These are phyloP conservation scores for Forficula auricularia DNA, from an alignment of 1,140 invertebrate genomes.

Conservation along the genomic window DNA sequence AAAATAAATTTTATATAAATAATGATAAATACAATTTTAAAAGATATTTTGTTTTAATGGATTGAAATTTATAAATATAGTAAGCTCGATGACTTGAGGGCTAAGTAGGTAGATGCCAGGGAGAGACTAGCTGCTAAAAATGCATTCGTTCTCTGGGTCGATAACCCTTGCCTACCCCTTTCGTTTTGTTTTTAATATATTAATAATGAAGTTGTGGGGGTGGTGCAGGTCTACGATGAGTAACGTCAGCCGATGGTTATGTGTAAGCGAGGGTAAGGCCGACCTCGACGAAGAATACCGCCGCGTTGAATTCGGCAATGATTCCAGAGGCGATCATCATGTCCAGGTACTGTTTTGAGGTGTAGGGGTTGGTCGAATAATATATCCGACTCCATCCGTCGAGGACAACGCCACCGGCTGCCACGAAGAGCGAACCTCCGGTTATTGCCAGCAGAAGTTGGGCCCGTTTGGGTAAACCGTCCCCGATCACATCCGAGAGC, in stretches of 20 bases:
- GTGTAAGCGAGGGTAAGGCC: slow-evolving; percentile 29
- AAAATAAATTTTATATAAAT: no score
- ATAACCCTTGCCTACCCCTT: no score
- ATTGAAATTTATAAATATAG: no score
- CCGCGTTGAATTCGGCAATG: slow-evolving; percentile 33
- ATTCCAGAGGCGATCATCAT: slow-evolving; percentile 36
- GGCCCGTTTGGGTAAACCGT: slow-evolving; percentile 44
- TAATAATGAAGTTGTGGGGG: no score
- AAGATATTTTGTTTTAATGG: no score
- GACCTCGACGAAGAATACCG: slow-evolving; percentile 33
- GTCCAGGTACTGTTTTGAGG: slow-evolving; percentile 37
- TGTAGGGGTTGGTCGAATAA: slow-evolving; percentile 30
- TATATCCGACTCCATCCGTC: slow-evolving; percentile 34
- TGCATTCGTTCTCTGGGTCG: no score
- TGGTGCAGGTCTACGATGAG: no score
- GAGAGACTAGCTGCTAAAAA: no score
- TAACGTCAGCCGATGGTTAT: slow-evolving; percentile 8
- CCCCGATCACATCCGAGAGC: slow-evolving; percentile 36
- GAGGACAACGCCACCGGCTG: slow-evolving; percentile 40
- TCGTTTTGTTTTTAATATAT: no score
- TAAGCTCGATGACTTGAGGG: no score
- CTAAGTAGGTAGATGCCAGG: no score
- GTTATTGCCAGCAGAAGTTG: slow-evolving; percentile 27
- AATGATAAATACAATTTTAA: no score
- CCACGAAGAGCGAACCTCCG: slow-evolving; percentile 39